These are phyloP conservation scores for Vimba vimba DNA, from an alignment of 2,113 vertebrate genomes.

Conservation along the genomic window DNA sequence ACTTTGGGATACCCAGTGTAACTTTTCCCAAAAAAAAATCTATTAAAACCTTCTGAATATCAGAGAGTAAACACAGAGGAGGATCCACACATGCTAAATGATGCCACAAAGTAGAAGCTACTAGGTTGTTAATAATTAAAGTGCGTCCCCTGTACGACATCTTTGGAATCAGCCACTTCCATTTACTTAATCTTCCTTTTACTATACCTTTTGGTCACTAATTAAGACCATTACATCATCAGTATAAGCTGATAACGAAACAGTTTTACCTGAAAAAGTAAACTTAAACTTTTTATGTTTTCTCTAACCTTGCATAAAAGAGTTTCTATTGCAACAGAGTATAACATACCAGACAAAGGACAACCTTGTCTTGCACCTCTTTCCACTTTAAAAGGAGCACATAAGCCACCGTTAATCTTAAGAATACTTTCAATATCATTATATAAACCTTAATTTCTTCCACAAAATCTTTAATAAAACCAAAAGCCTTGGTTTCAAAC, in stretches of 20 bases:
- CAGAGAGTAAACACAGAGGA: neutral
- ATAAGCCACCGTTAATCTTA: slow-evolving; percentile 35
- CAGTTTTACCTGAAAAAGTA: neutral
- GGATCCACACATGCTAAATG: neutral
- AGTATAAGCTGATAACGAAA: neutral
- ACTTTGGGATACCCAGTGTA: neutral
- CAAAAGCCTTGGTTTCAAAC: neutral
- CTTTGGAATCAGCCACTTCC: no score
- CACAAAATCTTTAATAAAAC: neutral
- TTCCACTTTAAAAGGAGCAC: neutral
- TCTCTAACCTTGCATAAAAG: neutral
- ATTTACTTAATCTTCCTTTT: no score
- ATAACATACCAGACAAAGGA: slow-evolving; percentile 15
- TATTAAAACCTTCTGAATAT: neutral
- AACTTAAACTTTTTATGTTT: neutral
- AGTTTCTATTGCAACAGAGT: neutral
- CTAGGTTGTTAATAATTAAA: neutral
- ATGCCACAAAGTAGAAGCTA: neutral
- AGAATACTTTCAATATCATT: slow-evolving; percentile 35
- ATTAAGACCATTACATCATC: neutral
- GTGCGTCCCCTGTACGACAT: no score
- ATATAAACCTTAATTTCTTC: neutral
- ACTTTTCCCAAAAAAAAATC: neutral
- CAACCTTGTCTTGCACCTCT: slow-evolving; percentile 38
- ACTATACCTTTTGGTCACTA: neutral